A percentile compares a stretch with the other conserved stretches of the same genome.
Conservation (phyloP, 2,113 vertebrate species). For the Nothoprocta perdicaria region DNA sequence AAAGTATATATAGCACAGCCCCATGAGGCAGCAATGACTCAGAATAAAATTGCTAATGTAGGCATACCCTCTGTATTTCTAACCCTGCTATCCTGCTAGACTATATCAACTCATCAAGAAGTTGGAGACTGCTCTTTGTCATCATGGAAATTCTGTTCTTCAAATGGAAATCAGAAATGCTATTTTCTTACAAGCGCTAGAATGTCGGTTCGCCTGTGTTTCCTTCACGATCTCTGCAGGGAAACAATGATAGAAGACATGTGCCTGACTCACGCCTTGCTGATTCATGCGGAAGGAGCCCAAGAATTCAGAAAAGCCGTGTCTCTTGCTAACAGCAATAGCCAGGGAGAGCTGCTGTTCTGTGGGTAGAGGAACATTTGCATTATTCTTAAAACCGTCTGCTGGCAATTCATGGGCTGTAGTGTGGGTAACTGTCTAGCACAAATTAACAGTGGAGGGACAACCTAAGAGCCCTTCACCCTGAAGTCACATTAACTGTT, state of each 20-base stretch:
- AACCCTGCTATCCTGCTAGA: background rate
- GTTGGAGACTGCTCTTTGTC: background rate
- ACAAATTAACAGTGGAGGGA: background rate
- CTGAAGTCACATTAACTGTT: background rate
- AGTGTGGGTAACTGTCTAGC: background rate
- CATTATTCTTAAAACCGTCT: background rate
- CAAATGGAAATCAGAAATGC: background rate
- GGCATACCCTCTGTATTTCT: background rate
- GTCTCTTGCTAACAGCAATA: background rate
- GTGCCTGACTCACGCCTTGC: slow-evolving; percentile 14
- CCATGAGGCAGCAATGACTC: background rate
- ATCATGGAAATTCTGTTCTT: background rate
- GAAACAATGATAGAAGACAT: slow-evolving; percentile 1
- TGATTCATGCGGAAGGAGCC: slow-evolving; percentile 8
- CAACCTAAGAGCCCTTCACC: background rate
- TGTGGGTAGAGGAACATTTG: background rate
- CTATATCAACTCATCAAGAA: background rate
- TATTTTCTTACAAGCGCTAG: background rate
- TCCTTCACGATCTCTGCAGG: background rate
- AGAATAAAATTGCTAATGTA: background rate
- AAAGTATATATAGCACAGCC: background rate
- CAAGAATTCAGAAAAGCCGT: background rate
- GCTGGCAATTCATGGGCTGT: background rate
- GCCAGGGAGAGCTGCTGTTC: background rate
- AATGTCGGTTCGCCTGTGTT: background rate